These are phyloP conservation scores for Gallinago jamesoni DNA, from an alignment of 2,113 vertebrate species.

Conservation along the genomic window DNA sequence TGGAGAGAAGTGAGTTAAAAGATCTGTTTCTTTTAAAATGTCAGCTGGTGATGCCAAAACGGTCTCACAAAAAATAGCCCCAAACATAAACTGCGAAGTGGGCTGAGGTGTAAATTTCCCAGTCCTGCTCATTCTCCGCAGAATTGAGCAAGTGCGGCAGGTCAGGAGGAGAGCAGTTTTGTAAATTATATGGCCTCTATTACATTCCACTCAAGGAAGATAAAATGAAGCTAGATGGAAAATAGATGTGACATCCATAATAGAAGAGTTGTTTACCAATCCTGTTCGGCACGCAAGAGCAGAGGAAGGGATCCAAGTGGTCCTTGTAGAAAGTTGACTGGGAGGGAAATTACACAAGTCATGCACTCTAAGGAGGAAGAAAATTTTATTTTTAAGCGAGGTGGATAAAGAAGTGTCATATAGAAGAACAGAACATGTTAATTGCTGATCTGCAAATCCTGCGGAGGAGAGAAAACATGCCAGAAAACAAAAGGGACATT, in stretches of 20 bases:
- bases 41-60: background rate
- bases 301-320: background rate
- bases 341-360: conserved; percentile 10
- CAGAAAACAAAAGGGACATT: conserved; percentile 19
- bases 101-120: background rate
- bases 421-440: background rate
- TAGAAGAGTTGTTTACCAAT: conserved; percentile 37
- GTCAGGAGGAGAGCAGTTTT: conserved; percentile 51
- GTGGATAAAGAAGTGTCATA: background rate
- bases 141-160: conserved; percentile 34
- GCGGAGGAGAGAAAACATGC: conserved; percentile 2
- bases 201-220: conserved; percentile 54
- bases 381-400: background rate
- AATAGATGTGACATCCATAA: conserved; percentile 67
- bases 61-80: background rate
- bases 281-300: background rate
- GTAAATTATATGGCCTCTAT: conserved; percentile 51
- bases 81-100: background rate
- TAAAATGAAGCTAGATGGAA: conserved; percentile 60
- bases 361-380: background rate
- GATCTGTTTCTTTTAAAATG: background rate
- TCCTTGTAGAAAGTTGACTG: conserved; percentile 5
- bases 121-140: conserved; percentile 5
- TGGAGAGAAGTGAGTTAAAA: background rate
- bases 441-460: conserved; percentile 24